These are phyloP conservation scores for Peromyscus polionotus DNA, from an alignment of 2,113 vertebrate genomes.

Conservation along the genomic window DNA sequence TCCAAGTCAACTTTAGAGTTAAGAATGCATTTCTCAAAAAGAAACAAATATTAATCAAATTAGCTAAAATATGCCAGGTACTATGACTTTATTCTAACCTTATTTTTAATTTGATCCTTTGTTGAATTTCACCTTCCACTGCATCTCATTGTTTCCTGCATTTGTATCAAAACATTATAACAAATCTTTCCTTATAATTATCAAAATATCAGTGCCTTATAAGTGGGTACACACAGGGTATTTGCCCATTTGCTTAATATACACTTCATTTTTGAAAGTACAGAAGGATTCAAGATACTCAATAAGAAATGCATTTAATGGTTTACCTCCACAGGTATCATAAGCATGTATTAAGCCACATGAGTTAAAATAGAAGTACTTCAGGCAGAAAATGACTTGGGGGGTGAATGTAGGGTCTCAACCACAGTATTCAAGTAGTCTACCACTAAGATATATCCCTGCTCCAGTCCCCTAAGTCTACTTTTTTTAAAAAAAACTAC, in stretches of 20 bases:
- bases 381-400: not conserved
- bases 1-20: conserved; percentile 12
- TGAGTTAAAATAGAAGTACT: not conserved
- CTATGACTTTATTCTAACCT: conserved; percentile 65
- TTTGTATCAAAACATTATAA: conserved; percentile 62
- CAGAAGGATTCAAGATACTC: conserved; percentile 31
- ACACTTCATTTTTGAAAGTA: conserved; percentile 24
- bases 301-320: conserved; percentile 3
- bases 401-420: not conserved
- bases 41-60: conserved; percentile 51
- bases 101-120: conserved; percentile 67
- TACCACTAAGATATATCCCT: not conserved
- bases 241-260: conserved; percentile 54
- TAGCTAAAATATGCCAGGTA: conserved; percentile 50
- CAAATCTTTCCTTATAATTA: conserved; percentile 54
- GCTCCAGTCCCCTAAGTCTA: not conserved
- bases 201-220: conserved; percentile 52
- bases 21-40: conserved; percentile 55
- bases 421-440: not conserved
- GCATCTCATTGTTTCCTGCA: not conserved
- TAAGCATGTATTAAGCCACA: conserved; percentile 6
- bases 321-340: conserved; percentile 18
- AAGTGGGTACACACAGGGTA: conserved; percentile 43
- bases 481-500: not conserved
- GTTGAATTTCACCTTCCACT: conserved; percentile 28